phyloP scores from a whole-genome alignment of 2,888 invertebrate genomes.

The Chromoteleia sp. region DNA sequence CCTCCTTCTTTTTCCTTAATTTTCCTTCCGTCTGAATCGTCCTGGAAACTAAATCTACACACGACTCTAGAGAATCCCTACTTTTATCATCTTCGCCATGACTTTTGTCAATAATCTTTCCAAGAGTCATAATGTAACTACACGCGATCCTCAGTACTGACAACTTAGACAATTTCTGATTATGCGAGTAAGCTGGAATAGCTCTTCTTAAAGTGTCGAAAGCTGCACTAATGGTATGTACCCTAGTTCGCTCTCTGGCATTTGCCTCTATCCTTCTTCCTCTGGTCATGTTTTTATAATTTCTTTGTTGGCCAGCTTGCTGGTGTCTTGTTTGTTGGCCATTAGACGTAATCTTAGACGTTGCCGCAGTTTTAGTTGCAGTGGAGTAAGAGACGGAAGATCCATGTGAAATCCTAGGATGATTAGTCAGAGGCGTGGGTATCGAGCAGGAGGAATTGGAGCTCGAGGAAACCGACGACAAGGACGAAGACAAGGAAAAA shows the following conservation, averaged over 20 bases:
- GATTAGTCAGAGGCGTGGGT: slow-evolving; percentile 75
- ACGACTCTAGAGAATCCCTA: slow-evolving; percentile 88
- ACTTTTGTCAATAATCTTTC: slow-evolving; percentile 87
- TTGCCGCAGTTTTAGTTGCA: background rate
- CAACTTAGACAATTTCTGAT: slow-evolving; percentile 96
- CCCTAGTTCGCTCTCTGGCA: slow-evolving; percentile 95
- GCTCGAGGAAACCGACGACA: slow-evolving; percentile 67
- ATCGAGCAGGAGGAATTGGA: slow-evolving; percentile 67
- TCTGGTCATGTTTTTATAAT: slow-evolving; percentile 98
- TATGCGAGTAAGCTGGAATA: slow-evolving; percentile 96
- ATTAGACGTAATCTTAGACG: slow-evolving; percentile 66
- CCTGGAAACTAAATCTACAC: slow-evolving; percentile 94
- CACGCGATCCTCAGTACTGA: slow-evolving; percentile 97
- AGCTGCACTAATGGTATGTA: slow-evolving; percentile 98
- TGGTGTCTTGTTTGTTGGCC: slow-evolving; percentile 51
- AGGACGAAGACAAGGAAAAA: slow-evolving; percentile 68
- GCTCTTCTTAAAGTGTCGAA: slow-evolving; percentile 94
- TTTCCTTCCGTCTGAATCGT: slow-evolving; percentile 97
- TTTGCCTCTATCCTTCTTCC: slow-evolving; percentile 97
- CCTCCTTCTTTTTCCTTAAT: slow-evolving; percentile 93
- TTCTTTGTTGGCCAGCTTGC: slow-evolving; percentile 87
- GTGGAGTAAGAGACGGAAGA: too few species aligned
- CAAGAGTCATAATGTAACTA: slow-evolving; percentile 95
- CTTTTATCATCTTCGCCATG: slow-evolving; percentile 87
- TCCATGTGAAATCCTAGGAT: slow-evolving; percentile 17